Evolutionary conservation across 2,113 vertebrate genomes (phyloP).

Genomic region (Chionodraco myersi): DNA sequence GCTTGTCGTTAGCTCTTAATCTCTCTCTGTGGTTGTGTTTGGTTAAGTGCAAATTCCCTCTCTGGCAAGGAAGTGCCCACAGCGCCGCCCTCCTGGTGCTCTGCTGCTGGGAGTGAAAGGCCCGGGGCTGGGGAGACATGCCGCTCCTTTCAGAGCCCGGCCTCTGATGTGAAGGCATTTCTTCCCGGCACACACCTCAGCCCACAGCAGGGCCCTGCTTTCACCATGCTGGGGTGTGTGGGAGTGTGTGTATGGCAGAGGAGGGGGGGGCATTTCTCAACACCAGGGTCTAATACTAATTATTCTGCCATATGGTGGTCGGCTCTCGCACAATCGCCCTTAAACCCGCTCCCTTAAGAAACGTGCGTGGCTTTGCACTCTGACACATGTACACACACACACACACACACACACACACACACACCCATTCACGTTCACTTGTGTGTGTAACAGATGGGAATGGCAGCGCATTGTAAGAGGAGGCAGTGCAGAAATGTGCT

Average conservation of each 20-base stretch:
- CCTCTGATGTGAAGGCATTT: slow-evolving; percentile 95
- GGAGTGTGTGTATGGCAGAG: slow-evolving; percentile 32
- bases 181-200: slow-evolving; percentile 80
- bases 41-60: slow-evolving; percentile 63
- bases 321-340: slow-evolving; percentile 87
- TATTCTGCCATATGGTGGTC: slow-evolving; percentile 97
- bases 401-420: too few species aligned
- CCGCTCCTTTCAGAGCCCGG: slow-evolving; percentile 72
- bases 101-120: slow-evolving; percentile 53
- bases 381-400: slow-evolving; percentile 88
- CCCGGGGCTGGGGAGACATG: slow-evolving; percentile 46
- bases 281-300: slow-evolving; percentile 94
- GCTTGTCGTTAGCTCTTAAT: slow-evolving; percentile 58
- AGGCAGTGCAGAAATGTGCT: slow-evolving; percentile 90
- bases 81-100: slow-evolving; percentile 75
- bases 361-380: slow-evolving; percentile 87
- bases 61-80: slow-evolving; percentile 62
- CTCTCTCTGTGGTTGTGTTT: slow-evolving; percentile 57
- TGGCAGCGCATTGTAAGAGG: slow-evolving; percentile 88
- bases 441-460: slow-evolving; percentile 92
- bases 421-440: too few species aligned
- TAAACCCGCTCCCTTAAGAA: slow-evolving; percentile 83
- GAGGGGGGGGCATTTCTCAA: slow-evolving; percentile 84
- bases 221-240: slow-evolving; percentile 61
- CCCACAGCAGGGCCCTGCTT: slow-evolving; percentile 86